Evolutionary conservation across 1,140 invertebrate genomes (phyloP).

Genomic region (Bombus cullumanus): DNA sequence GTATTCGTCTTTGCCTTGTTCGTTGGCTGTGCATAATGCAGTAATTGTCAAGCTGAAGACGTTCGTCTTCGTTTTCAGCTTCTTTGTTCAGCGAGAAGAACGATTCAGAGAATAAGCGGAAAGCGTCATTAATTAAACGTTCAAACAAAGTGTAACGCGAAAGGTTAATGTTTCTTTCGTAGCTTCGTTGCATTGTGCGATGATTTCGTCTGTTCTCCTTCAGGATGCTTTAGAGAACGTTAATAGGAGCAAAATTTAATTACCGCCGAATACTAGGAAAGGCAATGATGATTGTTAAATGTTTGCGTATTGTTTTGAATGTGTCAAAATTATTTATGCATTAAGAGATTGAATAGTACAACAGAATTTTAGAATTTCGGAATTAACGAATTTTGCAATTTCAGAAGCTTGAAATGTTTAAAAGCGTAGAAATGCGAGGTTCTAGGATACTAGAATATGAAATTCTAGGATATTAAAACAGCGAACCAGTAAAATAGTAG

Average conservation of each 20-base stretch:
- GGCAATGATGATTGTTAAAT: no score
- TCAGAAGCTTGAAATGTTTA: not conserved
- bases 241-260: not conserved
- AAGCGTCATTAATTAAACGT: slow-evolving; percentile 45
- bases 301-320: no score
- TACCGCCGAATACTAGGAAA: not conserved
- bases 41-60: slow-evolving; percentile 27
- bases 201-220: not conserved
- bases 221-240: not conserved
- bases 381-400: not conserved
- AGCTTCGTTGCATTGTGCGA: not conserved
- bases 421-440: no score
- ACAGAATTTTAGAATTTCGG: no score
- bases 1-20: not conserved
- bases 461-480: no score
- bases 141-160: slow-evolving; percentile 6
- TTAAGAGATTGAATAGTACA: no score
- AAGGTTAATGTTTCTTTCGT: slow-evolving; percentile 40
- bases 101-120: not conserved
- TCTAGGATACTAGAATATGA: no score
- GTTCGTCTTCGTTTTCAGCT: not conserved
- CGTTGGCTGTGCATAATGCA: slow-evolving; percentile 31
- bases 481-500: no score
- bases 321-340: no score
- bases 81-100: slow-evolving; percentile 25